A percentile compares a stretch with the other conserved stretches of the same genome.
Evolutionary conservation across 2,888 invertebrate genomes (phyloP).

Genomic region (Xestobium rufovillosum): DNA sequence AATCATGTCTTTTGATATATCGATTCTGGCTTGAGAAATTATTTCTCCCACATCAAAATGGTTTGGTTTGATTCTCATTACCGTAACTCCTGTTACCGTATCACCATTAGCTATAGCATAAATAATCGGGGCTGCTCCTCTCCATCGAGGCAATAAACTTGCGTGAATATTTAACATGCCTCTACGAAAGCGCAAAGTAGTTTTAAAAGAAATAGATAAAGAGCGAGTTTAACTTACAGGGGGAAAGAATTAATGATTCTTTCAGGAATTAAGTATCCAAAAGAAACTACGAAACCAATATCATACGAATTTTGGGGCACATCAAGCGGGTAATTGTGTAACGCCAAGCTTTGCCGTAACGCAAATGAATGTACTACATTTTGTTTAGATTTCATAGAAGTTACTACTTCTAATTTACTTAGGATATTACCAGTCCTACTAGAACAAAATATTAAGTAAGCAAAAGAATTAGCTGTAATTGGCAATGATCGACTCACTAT

Average conservation of each 20-base stretch:
- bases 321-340: slow-evolving; percentile 43
- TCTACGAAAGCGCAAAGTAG: slow-evolving; percentile 44
- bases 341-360: slow-evolving; percentile 48
- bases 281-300: slow-evolving; percentile 86
- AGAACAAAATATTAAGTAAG: slow-evolving; percentile 25
- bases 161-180: slow-evolving; percentile 94
- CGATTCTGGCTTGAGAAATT: slow-evolving; percentile 50
- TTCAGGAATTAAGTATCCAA: slow-evolving; percentile 83
- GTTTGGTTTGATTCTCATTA: slow-evolving; percentile 79
- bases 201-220: slow-evolving; percentile 10
- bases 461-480: slow-evolving; percentile 2
- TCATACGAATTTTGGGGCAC: slow-evolving; percentile 55
- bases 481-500: slow-evolving; percentile 48
- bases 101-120: slow-evolving; percentile 82
- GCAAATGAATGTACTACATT: slow-evolving; percentile 67
- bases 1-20: slow-evolving; percentile 51
- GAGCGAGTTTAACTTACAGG: slow-evolving; percentile 53
- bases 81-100: slow-evolving; percentile 68
- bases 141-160: slow-evolving; percentile 84
- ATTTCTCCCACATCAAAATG: slow-evolving; percentile 76
- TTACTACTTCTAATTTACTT: slow-evolving; percentile 60
- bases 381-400: slow-evolving; percentile 53
- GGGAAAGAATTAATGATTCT: slow-evolving; percentile 69
- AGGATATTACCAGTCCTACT: slow-evolving; percentile 50
- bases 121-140: slow-evolving; percentile 88